These are phyloP conservation scores for Eurosta solidaginis DNA, from an alignment of 1,140 invertebrate species.

Conservation along the genomic window DNA sequence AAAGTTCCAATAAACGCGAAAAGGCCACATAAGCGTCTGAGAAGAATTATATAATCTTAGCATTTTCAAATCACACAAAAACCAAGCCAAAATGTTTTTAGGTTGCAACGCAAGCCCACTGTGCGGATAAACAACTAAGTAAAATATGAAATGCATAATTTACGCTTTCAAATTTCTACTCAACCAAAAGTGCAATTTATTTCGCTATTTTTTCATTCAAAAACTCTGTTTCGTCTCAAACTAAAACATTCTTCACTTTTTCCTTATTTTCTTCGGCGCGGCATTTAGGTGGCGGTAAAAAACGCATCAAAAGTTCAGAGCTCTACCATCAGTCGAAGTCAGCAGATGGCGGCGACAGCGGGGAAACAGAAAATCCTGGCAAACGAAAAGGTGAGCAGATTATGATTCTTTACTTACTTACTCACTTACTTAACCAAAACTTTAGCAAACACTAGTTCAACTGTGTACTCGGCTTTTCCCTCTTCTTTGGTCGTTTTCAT, in stretches of 20 bases:
- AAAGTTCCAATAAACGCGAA: too few species aligned
- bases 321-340: slow-evolving; percentile 53
- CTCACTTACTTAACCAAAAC: background rate
- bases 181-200: slow-evolving; percentile 20
- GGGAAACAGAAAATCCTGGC: slow-evolving; percentile 55
- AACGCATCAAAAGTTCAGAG: slow-evolving; percentile 57
- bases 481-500: too few species aligned
- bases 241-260: slow-evolving; percentile 27
- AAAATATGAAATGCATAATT: slow-evolving; percentile 8
- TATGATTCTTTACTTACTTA: slow-evolving; percentile 10
- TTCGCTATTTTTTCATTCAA: background rate
- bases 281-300: slow-evolving; percentile 45
- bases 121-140: background rate
- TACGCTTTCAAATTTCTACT: slow-evolving; percentile 16
- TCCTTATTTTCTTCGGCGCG: background rate
- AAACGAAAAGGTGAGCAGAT: slow-evolving; percentile 57
- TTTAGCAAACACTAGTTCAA: background rate
- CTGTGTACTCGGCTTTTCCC: background rate
- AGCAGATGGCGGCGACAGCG: slow-evolving; percentile 50
- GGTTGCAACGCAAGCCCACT: background rate
- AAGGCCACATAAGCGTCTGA: too few species aligned
- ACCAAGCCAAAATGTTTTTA: too few species aligned
- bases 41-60: too few species aligned
- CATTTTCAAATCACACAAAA: too few species aligned
- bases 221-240: background rate